Evolutionary conservation across 2,888 invertebrate species (phyloP), one percentile per base, ranked within the genome.

Genomic region (Brachyptera risi): DNA sequence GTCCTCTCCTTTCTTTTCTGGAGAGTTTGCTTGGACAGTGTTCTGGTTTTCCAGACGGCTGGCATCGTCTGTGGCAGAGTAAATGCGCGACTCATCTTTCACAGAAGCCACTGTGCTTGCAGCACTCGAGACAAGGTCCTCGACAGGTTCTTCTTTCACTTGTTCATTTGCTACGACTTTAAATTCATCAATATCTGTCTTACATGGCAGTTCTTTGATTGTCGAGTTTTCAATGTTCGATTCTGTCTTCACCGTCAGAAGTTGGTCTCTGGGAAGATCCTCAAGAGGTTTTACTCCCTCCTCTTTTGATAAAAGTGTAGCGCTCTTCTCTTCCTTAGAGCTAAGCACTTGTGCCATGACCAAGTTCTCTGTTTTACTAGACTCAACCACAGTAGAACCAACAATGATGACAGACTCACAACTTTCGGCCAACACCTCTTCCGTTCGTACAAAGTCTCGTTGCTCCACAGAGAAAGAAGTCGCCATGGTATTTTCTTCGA

Each of bases 391-490:
- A 7, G 31, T 31, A 31, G 11, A 5, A 40, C 9, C 9, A 9
- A 9, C n/a, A 5, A 15, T 4, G 40, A 9, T 40, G n/a, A n/a
- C 40, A 40, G 40, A 5, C 40, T 40, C n/a, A 40, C n/a, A n/a
- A 5, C n/a, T 40, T 9, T 11, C 37, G 15, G 59, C 40, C 17
- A 38, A 40, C 17, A 59, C n/a, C 24, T 61, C 56, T 50, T 38
- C 58, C 5, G 49, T 57, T 21, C 51, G 37, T 11, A 44, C 57
- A 40, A 27, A 31, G 15, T 54, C 54, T 23, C 54, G 15, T 21
- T 54, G 35, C 21, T 54, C 54, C 2, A 54, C 54, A 13, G 54
- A 54, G 24, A 54, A 54, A 5, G 54, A 54, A 19, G 54, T 35
- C 7, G 54, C 23, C 23, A 54, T 31, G 2, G 54, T 54, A 21